Base-by-base conservation (phyloP, 92 coral and sea anemone genomes). In the Meandrina meandrites region DNA sequence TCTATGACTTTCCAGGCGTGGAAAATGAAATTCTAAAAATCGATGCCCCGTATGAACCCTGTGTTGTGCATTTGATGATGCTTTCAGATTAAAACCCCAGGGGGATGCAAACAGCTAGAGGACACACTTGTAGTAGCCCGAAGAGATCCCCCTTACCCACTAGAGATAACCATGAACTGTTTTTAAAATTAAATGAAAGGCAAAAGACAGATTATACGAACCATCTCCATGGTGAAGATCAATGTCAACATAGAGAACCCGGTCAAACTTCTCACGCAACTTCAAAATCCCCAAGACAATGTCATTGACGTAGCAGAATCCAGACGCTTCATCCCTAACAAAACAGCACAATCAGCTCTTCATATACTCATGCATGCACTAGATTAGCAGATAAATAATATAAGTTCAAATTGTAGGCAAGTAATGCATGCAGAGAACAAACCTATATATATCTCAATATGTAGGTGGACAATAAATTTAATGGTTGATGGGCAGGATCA, bases 171-270 rank as follows among this genome's bases (percentile, higher is more conserved):
- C 48, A 4, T 45, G 48, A 48, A 12, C 53, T 9, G 8, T 48
- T 8, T 4, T 4, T 45, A 45, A 45, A 45, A 45, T 45, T 45
- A 45, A 13, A 27, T 36, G 60, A 81, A 80, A 47, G 50, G 0
- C 34, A n/a, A 66, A 40, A 68, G 42, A 18, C 19, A 30, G 37
- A 32, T 45, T n/a, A 16, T 13, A 91, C 94, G 30, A 60, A 94
- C 99, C 99, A 88, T 97, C 97, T 19, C 99, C 98, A 95, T 97
- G 99, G 84, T 97, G 99, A 28, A 97, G 88, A 86, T 97, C 99
- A 87, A 97, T 86, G 75, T 97, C 99, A 53, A 97, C 90, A 70
- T 97, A 97, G 21, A 97, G 87, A 36, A 97, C 93, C 81, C 90
- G 81, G 17, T 92, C 89, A 86, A 93, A 97, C 94, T 87, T 95